These are phyloP conservation scores for Pachyrhynchus sulphureomaculatus DNA, from an alignment of 1,140 invertebrate genomes.

Conservation along the genomic window DNA sequence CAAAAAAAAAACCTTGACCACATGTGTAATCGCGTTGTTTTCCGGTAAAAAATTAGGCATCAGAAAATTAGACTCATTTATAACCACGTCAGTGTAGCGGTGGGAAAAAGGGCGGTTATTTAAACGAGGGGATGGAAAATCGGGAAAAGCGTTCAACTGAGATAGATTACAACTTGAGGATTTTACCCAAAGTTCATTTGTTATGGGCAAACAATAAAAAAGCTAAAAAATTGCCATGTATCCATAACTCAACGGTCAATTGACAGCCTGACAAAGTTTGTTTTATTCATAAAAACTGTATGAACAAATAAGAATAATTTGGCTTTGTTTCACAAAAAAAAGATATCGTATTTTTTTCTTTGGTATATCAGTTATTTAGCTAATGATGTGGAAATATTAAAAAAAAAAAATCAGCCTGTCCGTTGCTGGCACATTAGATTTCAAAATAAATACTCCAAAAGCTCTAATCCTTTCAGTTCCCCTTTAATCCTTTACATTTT, in stretches of 20 bases:
- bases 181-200: slow-evolving; percentile 29
- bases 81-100: slow-evolving; percentile 9
- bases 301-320: too few relatives aligned
- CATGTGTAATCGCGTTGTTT: slow-evolving; percentile 8
- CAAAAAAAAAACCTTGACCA: neutral
- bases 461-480: too few relatives aligned
- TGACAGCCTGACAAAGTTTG: too few relatives aligned
- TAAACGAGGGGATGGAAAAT: slow-evolving; percentile 26
- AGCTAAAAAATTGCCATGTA: slow-evolving; percentile 23
- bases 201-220: slow-evolving; percentile 26
- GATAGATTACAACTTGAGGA: slow-evolving; percentile 32
- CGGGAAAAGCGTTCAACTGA: slow-evolving; percentile 29
- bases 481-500: too few relatives aligned
- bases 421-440: too few relatives aligned
- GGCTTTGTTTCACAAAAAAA: too few relatives aligned
- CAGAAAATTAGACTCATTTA: slow-evolving; percentile 27
- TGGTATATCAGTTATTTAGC: too few relatives aligned
- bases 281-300: too few relatives aligned
- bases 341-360: too few relatives aligned
- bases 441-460: too few relatives aligned
- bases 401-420: too few relatives aligned
- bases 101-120: slow-evolving; percentile 21
- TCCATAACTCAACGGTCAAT: slow-evolving; percentile 6
- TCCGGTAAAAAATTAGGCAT: slow-evolving; percentile 21
- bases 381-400: too few relatives aligned